phyloP scores from a whole-genome alignment of 2,888 invertebrate species.

The Drosophila robusta region DNA sequence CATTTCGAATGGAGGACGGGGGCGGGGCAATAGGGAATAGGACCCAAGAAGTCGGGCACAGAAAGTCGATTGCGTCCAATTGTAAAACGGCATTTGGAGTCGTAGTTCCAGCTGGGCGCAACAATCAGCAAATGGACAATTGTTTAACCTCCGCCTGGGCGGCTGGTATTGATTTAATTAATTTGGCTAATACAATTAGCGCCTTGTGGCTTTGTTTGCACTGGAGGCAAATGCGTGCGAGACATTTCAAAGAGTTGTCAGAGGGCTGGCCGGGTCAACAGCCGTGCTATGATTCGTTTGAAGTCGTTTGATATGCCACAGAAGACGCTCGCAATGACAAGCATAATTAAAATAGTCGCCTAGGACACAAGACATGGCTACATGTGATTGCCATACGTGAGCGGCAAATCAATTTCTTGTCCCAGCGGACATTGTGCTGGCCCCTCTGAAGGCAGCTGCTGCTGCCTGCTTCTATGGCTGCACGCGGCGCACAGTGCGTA shows the following conservation, averaged over 20 bases:
- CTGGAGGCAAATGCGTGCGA: slow-evolving; percentile 54
- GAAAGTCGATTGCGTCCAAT: slow-evolving; percentile 26
- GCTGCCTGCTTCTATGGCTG: slow-evolving; percentile 11
- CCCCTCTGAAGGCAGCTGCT: slow-evolving; percentile 38
- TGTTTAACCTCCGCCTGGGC: slow-evolving; percentile 26
- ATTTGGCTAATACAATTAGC: slow-evolving; percentile 70
- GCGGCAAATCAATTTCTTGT: slow-evolving; percentile 47
- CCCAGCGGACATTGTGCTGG: slow-evolving; percentile 23
- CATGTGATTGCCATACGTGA: slow-evolving; percentile 48
- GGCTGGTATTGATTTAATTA: slow-evolving; percentile 65
- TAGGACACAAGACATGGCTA: slow-evolving; percentile 39
- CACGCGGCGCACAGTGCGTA: slow-evolving; percentile 27
- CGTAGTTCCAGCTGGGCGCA: slow-evolving; percentile 21
- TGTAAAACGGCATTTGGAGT: slow-evolving; percentile 43
- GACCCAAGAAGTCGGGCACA: slow-evolving; percentile 7
- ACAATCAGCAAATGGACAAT: slow-evolving; percentile 66
- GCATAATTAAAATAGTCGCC: slow-evolving; percentile 63
- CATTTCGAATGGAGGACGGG: slow-evolving; percentile 41
- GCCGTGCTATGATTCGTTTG: slow-evolving; percentile 31
- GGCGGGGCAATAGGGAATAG: too few species aligned
- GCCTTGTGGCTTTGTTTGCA: slow-evolving; percentile 41
- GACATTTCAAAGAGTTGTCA: slow-evolving; percentile 54
- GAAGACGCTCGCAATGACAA: slow-evolving; percentile 47
- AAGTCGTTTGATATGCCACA: slow-evolving; percentile 47
- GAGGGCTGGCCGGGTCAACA: slow-evolving; percentile 13